phyloP scores from a whole-genome alignment of 2,797 vertebrate genomes.

The Muscicapa comitata region DNA sequence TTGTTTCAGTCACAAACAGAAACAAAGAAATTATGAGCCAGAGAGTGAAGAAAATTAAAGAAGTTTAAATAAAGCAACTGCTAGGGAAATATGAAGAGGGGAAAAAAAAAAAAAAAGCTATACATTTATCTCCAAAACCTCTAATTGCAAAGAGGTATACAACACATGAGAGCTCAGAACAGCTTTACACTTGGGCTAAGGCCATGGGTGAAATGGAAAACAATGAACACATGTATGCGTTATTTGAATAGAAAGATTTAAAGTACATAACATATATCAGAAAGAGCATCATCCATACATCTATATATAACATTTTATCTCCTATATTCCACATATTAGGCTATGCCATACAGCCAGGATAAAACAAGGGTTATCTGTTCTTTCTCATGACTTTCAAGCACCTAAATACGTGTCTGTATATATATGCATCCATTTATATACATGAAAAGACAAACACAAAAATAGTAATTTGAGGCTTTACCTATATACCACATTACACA shows the following conservation, averaged over 20 bases:
- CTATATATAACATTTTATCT: not conserved
- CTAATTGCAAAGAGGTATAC: not conserved
- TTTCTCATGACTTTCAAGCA: not conserved
- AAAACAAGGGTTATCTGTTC: not conserved
- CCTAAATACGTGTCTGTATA: rapidly evolving
- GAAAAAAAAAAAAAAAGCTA: not conserved
- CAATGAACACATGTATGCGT: not conserved
- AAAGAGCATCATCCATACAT: not conserved
- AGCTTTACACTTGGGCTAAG: not conserved
- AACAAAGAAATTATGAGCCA: not conserved
- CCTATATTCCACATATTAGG: not conserved
- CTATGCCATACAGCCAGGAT: not conserved
- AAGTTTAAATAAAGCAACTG: not conserved
- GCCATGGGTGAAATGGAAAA: not conserved
- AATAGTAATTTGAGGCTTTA: not conserved
- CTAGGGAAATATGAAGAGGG: not conserved
- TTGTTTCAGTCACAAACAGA: not conserved
- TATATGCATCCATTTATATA: not conserved
- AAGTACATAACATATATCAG: not conserved
- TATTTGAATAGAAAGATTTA: not conserved
- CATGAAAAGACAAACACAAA: not conserved
- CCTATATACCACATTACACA: not conserved
- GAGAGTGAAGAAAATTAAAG: not conserved
- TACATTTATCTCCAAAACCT: not conserved
- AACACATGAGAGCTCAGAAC: not conserved